These are phyloP conservation scores for Strigops habroptila DNA, from an alignment of 2,113 vertebrate genomes.

Conservation along the genomic window DNA sequence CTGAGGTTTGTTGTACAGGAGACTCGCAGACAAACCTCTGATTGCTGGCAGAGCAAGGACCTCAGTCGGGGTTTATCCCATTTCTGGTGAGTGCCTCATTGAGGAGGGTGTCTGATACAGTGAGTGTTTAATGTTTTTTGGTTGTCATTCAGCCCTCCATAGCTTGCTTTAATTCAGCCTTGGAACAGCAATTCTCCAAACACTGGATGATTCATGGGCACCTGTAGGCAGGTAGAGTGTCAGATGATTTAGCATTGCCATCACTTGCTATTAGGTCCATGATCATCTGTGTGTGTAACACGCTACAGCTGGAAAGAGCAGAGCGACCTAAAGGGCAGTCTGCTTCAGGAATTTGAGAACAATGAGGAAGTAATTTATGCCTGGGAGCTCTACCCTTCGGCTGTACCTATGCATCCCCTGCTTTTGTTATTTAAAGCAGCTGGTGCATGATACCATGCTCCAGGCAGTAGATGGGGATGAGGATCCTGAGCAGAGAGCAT, in stretches of 20 bases:
- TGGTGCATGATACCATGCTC: neutral
- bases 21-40: neutral
- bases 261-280: neutral
- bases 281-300: neutral
- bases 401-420: neutral
- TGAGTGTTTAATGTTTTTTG: neutral
- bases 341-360: neutral
- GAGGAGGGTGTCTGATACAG: neutral
- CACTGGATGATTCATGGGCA: neutral
- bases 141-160: neutral
- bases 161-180: neutral
- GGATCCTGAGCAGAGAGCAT: neutral
- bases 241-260: neutral
- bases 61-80: neutral
- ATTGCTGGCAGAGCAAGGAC: neutral
- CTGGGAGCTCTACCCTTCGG: neutral
- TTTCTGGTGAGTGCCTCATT: neutral
- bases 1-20: neutral
- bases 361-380: neutral
- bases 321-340: neutral
- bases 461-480: neutral
- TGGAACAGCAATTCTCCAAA: neutral
- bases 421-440: neutral
- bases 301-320: neutral
- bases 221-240: neutral